Conservation (phyloP, 2,888 invertebrate genomes). For the Andricus curvator region DNA sequence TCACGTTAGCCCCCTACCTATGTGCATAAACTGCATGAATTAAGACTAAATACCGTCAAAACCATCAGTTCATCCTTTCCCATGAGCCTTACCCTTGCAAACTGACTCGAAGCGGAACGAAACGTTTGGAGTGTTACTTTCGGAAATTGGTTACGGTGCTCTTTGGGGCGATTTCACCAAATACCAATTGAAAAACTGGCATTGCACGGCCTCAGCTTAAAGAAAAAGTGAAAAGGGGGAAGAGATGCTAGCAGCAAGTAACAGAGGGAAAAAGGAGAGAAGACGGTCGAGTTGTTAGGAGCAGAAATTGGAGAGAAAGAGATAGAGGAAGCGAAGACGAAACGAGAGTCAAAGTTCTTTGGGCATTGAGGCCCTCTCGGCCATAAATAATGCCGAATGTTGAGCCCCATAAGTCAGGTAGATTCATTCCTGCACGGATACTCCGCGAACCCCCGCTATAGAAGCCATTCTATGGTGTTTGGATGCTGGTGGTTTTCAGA, state of each 20-base stretch:
- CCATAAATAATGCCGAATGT: slow-evolving; percentile 75
- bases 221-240: slow-evolving; percentile 44
- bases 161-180: slow-evolving; percentile 51
- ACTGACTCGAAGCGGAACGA: slow-evolving; percentile 20
- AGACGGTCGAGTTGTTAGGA: slow-evolving; percentile 47
- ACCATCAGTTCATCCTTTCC: slow-evolving; percentile 24
- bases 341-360: slow-evolving; percentile 59
- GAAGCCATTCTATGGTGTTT: slow-evolving; percentile 67
- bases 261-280: slow-evolving; percentile 43
- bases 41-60: slow-evolving; percentile 35
- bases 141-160: slow-evolving; percentile 56
- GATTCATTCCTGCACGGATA: slow-evolving; percentile 67
- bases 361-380: slow-evolving; percentile 64
- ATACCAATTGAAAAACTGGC: slow-evolving; percentile 55
- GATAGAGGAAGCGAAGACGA: slow-evolving; percentile 44
- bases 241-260: slow-evolving; percentile 38
- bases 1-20: slow-evolving; percentile 9
- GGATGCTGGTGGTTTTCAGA: slow-evolving; percentile 75
- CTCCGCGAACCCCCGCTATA: slow-evolving; percentile 52
- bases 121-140: slow-evolving; percentile 47
- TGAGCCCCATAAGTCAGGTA: slow-evolving; percentile 77
- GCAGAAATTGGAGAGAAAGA: slow-evolving; percentile 41
- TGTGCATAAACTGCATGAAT: slow-evolving; percentile 20
- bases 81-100: background rate
- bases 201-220: slow-evolving; percentile 34